Evolutionary conservation across 2,113 vertebrate species (phyloP), one percentile per base, ranked within the genome.

Genomic region (Calcarius ornatus): DNA sequence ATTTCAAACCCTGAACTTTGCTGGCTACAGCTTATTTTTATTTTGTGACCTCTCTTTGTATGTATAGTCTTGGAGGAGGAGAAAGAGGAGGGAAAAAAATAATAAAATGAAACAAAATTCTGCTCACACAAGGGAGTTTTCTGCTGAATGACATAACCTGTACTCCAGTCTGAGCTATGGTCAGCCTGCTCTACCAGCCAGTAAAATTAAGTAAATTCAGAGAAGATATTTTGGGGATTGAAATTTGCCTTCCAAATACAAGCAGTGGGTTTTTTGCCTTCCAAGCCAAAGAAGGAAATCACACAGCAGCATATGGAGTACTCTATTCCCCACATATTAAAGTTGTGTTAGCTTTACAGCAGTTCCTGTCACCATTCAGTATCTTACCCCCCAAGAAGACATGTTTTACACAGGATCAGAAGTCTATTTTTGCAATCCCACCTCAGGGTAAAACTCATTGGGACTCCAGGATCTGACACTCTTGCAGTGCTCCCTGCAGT

Each of bases 101-200:
- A 40, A 61, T 12, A 45, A 73, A 70, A 31, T 8, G 14, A 91
- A 86, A 47, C 25, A 38, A 87, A 91, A 81, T 79, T 81, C 64
- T 64, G 38, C 42, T 72, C 69, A 48, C 68, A 83, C 16, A 47
- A 86, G 57, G 56, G 72, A 90, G 31, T 84, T 93, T 94, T 91
- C 76, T 94, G 48, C 68, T 86, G 85, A 93, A 95, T 95, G 88
- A 92, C 78, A 81, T 91, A 97, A 95, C 31, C 5, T 9, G 48
- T 88, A 75, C 79, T 86, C 28, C 71, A n/a, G 51, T 42, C 53
- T 2, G 23, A 88, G 48, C 81, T 69, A 50, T 1, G 23, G 71
- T 86, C 87, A 88, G 76, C 51, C 61, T 81, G 76, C 21, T 31
- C 47, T 85, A 69, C 43, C 54, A 75, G 51, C 38, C 42, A 90